Conservation (phyloP, 2,888 invertebrate genomes). For the Aproaerema taeniolella region DNA sequence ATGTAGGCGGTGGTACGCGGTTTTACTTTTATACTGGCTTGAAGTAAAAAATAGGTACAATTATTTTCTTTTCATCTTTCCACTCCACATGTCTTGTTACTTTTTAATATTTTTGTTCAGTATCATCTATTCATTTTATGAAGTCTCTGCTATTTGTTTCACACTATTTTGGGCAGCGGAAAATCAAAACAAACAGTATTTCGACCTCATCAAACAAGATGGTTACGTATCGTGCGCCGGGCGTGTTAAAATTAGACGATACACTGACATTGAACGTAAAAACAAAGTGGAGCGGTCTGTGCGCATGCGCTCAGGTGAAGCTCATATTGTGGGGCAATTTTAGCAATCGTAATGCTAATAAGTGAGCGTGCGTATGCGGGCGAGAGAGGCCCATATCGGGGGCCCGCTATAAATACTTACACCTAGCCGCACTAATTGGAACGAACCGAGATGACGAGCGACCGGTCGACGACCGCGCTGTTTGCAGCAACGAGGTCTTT, state of each 20-base stretch:
- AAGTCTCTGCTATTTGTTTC: background rate
- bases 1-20: slow-evolving; percentile 3
- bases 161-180: slow-evolving; percentile 45
- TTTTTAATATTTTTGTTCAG: no score
- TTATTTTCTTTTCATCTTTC: no score
- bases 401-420: slow-evolving; percentile 30
- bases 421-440: slow-evolving; percentile 46
- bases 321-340: slow-evolving; percentile 44
- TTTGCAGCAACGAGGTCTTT: slow-evolving; percentile 49
- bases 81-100: no score
- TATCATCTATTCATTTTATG: background rate
- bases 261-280: slow-evolving; percentile 76
- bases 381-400: slow-evolving; percentile 45
- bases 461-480: slow-evolving; percentile 56
- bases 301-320: slow-evolving; percentile 49
- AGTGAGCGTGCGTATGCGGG: slow-evolving; percentile 32
- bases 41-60: no score
- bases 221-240: slow-evolving; percentile 61
- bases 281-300: slow-evolving; percentile 64
- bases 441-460: slow-evolving; percentile 42
- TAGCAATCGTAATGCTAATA: slow-evolving; percentile 46
- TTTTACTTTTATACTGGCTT: slow-evolving; percentile 12
- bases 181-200: slow-evolving; percentile 68
- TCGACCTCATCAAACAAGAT: slow-evolving; percentile 65
- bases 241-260: slow-evolving; percentile 74